Evolutionary conservation across 2,113 vertebrate genomes (phyloP).

Genomic region (Sialia sialis): DNA sequence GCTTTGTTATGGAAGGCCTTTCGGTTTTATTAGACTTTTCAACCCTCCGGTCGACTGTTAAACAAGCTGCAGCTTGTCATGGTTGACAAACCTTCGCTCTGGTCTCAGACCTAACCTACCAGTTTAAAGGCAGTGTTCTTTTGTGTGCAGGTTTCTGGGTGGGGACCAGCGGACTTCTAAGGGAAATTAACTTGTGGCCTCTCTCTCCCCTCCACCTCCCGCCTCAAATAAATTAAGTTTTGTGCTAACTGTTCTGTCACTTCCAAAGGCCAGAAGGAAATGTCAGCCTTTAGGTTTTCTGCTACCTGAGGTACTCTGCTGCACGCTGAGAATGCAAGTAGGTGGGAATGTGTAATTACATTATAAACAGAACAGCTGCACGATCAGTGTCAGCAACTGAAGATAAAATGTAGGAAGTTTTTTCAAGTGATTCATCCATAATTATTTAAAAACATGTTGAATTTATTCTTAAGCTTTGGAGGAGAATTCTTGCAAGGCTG

Average conservation of each 20-base stretch:
- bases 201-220: background rate
- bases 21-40: constrained; percentile 58
- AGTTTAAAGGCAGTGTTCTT: constrained; percentile 58
- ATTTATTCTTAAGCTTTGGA: constrained; percentile 46
- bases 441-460: constrained; percentile 42
- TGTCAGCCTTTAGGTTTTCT: background rate
- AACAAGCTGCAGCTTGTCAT: constrained; percentile 50
- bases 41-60: constrained; percentile 33
- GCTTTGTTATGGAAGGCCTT: constrained; percentile 50
- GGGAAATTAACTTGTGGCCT: background rate
- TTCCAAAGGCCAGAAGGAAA: background rate
- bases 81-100: constrained; percentile 60
- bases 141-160: constrained; percentile 60
- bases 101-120: constrained; percentile 66
- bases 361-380: constrained; percentile 1
- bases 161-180: constrained; percentile 18
- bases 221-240: background rate
- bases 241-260: constrained; percentile 22
- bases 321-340: background rate
- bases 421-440: constrained; percentile 34
- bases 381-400: background rate
- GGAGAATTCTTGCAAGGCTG: constrained; percentile 17
- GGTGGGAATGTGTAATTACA: background rate
- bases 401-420: constrained; percentile 28
- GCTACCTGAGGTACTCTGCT: background rate